phyloP scores from a whole-genome alignment of 92 coral and sea anemone species.

The Diadumene lineata region DNA sequence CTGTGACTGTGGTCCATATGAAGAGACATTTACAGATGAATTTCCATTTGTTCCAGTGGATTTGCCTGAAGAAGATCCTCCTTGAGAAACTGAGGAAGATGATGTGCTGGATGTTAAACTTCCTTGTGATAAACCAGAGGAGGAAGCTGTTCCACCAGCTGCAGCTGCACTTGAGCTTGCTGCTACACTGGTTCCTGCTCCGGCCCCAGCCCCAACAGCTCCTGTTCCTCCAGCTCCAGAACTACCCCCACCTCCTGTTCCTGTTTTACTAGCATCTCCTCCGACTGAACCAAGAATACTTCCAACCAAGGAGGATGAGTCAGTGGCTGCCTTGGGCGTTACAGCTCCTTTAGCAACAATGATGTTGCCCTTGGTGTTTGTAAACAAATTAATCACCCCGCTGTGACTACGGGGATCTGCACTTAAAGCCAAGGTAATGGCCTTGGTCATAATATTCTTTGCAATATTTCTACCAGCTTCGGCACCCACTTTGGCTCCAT shows the following conservation, averaged over 20 bases:
- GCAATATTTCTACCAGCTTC: constrained; percentile 46
- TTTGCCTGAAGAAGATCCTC: not conserved
- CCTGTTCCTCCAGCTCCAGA: constrained; percentile 14
- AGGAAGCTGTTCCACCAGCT: not conserved
- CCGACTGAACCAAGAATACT: constrained; percentile 1
- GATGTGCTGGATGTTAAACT: not conserved
- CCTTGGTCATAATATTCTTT: constrained; percentile 18
- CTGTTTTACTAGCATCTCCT: constrained; percentile 6
- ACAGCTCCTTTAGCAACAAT: not conserved
- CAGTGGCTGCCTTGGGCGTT: constrained; percentile 11
- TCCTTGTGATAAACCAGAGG: not conserved
- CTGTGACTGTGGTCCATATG: not conserved
- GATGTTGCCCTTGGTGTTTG: not conserved
- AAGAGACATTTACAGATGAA: not conserved
- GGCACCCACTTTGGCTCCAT: constrained; percentile 51
- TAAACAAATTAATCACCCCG: constrained; percentile 4
- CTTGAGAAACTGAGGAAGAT: not conserved
- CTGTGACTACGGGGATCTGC: constrained; percentile 5
- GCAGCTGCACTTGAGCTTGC: not conserved
- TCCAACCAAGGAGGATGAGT: constrained; percentile 1
- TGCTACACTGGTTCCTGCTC: not conserved
- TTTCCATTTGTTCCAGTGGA: not conserved
- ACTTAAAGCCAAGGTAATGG: constrained; percentile 39
- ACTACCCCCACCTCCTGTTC: constrained; percentile 6
- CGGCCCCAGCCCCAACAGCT: not conserved